Evolutionary conservation across 1,140 invertebrate genomes (phyloP).

Genomic region (Saccostrea echinata): DNA sequence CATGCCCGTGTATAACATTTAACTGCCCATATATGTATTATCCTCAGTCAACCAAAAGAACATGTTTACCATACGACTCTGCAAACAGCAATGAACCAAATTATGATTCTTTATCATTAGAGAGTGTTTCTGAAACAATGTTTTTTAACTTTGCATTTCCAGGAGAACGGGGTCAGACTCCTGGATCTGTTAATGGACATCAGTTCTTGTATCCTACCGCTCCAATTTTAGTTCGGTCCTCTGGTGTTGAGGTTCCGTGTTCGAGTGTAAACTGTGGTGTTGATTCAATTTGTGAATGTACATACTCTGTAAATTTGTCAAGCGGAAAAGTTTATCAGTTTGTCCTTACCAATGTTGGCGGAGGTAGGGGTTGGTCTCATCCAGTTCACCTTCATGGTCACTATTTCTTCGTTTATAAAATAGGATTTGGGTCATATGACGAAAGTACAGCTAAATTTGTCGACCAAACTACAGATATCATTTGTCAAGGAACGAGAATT

Average conservation of each 20-base stretch:
- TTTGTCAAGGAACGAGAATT: too few relatives aligned
- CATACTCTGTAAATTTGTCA: background rate
- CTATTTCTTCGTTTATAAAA: background rate
- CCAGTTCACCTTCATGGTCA: constrained; percentile 87
- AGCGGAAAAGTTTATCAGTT: constrained; percentile 28
- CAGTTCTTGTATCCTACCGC: constrained; percentile 43
- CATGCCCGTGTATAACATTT: too few relatives aligned
- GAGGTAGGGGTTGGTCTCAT: constrained; percentile 80
- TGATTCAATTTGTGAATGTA: constrained; percentile 46
- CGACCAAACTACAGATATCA: too few relatives aligned
- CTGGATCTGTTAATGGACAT: constrained; percentile 61
- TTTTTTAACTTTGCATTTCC: constrained; percentile 65
- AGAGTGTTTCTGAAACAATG: constrained; percentile 17
- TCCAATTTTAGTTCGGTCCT: constrained; percentile 47
- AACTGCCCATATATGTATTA: too few relatives aligned
- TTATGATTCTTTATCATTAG: background rate
- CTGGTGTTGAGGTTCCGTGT: constrained; percentile 41
- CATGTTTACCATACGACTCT: constrained; percentile 44
- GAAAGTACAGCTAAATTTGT: too few relatives aligned
- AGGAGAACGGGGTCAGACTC: constrained; percentile 46
- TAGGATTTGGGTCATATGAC: background rate
- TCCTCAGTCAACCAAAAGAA: background rate
- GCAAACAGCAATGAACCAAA: background rate
- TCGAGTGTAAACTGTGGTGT: constrained; percentile 44
- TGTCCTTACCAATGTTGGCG: constrained; percentile 35